Evolutionary conservation across 2,113 vertebrate species (phyloP).

Genomic region (Harpagus bidentatus): DNA sequence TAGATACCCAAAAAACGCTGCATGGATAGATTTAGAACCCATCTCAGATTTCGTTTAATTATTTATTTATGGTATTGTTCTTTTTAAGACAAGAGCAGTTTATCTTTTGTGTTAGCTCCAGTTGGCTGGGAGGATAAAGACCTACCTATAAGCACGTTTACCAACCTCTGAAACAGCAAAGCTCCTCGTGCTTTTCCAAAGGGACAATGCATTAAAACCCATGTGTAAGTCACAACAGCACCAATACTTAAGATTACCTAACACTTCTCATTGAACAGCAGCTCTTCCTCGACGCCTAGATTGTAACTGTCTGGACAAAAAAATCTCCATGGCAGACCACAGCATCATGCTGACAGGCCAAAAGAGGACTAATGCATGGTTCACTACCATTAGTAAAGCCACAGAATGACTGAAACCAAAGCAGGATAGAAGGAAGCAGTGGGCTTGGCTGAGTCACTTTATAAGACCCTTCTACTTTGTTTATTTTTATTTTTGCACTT

Average conservation of each 20-base stretch:
- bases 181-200: neutral
- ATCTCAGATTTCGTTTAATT: neutral
- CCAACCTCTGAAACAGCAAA: neutral
- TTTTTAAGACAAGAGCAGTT: neutral
- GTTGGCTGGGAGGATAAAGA: neutral
- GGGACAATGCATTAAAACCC: neutral
- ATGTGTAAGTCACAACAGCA: neutral
- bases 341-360: neutral
- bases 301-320: neutral
- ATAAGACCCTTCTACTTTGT: neutral
- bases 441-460: neutral
- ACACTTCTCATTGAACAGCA: neutral
- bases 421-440: neutral
- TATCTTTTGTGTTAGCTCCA: neutral
- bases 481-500: neutral
- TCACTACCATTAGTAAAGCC: neutral
- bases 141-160: neutral
- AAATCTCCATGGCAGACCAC: neutral
- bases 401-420: neutral
- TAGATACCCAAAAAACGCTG: neutral
- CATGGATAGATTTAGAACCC: constrained; percentile 7
- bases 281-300: neutral
- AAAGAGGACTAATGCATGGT: neutral
- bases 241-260: neutral
- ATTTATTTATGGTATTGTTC: neutral